Evolutionary conservation across 2,113 vertebrate genomes (phyloP).

Genomic region (Oncorhynchus keta): DNA sequence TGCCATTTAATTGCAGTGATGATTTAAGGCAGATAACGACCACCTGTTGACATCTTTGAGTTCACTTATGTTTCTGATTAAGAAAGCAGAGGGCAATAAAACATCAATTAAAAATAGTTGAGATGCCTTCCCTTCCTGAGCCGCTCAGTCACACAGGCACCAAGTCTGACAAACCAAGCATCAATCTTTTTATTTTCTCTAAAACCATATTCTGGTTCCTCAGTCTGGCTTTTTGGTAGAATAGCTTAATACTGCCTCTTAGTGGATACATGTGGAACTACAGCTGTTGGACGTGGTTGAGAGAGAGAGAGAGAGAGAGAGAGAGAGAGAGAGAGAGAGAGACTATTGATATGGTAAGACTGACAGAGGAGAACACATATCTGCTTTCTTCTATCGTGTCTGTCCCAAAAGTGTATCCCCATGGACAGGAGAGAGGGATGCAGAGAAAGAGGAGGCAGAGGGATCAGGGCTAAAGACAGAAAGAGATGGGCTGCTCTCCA

Average conservation of each 20-base stretch:
- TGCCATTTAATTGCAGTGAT: conserved; percentile 55
- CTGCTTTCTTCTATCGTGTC: conserved; percentile 2
- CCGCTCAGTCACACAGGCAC: conserved; percentile 75
- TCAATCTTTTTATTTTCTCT: conserved; percentile 67
- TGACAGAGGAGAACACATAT: conserved; percentile 17
- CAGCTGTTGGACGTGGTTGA: not conserved
- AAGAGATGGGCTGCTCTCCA: conserved; percentile 10
- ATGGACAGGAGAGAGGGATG: not conserved
- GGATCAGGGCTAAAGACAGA: conserved; percentile 10
- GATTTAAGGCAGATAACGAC: conserved; percentile 56
- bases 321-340: not conserved
- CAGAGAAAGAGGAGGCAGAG: not conserved
- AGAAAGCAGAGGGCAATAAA: conserved; percentile 61
- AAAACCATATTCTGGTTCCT: conserved; percentile 41
- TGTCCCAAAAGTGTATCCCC: not conserved
- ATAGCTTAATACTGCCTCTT: conserved; percentile 63
- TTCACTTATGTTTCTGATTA: conserved; percentile 46
- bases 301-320: not conserved
- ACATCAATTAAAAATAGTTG: conserved; percentile 74
- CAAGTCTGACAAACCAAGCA: conserved; percentile 70
- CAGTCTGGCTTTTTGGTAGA: conserved; percentile 23
- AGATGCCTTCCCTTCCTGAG: conserved; percentile 68
- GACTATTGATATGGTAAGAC: conserved; percentile 4
- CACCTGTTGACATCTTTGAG: conserved; percentile 54
- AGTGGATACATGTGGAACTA: conserved; percentile 45